Conservation (phyloP, 1,140 invertebrate genomes). For the Sipha flava region DNA sequence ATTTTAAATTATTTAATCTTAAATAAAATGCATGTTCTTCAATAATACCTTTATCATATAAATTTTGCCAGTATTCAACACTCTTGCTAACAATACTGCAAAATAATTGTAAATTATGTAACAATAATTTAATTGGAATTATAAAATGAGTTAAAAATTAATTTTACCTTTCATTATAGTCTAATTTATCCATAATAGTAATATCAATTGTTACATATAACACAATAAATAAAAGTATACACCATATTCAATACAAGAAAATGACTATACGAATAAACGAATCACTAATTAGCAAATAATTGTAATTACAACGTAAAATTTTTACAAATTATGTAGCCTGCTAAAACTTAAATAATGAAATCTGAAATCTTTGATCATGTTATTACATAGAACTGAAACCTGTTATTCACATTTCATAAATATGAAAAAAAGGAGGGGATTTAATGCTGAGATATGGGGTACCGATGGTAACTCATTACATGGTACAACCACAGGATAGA, state of each 20-base stretch:
- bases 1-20: neutral
- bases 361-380: too few species aligned
- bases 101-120: neutral
- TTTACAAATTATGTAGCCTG: too few species aligned
- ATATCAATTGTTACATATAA: neutral
- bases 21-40: neutral
- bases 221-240: too few species aligned
- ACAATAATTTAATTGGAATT: neutral
- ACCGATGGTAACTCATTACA: neutral
- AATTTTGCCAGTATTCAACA: neutral
- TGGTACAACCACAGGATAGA: neutral
- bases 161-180: neutral
- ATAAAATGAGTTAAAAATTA: neutral
- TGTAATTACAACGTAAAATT: too few species aligned
- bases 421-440: neutral
- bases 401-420: too few species aligned
- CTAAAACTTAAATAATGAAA: too few species aligned
- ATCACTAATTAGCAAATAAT: too few species aligned
- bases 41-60: neutral
- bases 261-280: too few species aligned
- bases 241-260: too few species aligned
- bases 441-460: neutral
- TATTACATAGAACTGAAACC: too few species aligned
- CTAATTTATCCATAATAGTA: neutral
- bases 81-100: constrained; percentile 10